phyloP scores from a whole-genome alignment of 2,888 invertebrate genomes.

The Patella depressa region DNA sequence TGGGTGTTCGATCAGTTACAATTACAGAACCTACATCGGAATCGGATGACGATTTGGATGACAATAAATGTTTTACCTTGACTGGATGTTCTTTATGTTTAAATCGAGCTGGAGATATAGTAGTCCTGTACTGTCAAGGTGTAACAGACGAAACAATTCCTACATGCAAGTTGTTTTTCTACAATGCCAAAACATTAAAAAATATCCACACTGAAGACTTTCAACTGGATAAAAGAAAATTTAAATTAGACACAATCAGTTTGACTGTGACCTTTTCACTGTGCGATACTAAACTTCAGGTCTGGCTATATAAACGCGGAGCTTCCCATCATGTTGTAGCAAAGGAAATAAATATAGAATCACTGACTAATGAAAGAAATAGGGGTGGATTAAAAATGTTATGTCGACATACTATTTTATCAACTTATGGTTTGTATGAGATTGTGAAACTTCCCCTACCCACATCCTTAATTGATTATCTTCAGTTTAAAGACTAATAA shows the following conservation, averaged over 20 bases:
- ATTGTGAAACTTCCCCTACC: background rate
- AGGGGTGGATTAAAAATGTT: background rate
- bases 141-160: background rate
- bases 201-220: background rate
- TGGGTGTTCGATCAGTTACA: background rate
- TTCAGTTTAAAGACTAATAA: background rate
- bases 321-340: background rate
- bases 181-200: constrained; percentile 11
- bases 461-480: background rate
- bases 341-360: too few species aligned
- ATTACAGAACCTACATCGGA: background rate
- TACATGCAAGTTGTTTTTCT: constrained; percentile 18
- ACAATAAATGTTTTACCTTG: constrained; percentile 9
- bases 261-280: background rate
- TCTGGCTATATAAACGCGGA: background rate
- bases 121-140: constrained; percentile 3
- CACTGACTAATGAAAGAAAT: too few species aligned
- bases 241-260: background rate
- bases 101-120: constrained; percentile 18
- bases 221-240: too few species aligned
- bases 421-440: background rate
- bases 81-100: constrained; percentile 17
- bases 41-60: constrained; percentile 14
- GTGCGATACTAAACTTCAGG: background rate
- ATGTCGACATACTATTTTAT: background rate